Evolutionary conservation across 2,888 invertebrate species (phyloP).

Genomic region (Eutolmus rufibarbis): DNA sequence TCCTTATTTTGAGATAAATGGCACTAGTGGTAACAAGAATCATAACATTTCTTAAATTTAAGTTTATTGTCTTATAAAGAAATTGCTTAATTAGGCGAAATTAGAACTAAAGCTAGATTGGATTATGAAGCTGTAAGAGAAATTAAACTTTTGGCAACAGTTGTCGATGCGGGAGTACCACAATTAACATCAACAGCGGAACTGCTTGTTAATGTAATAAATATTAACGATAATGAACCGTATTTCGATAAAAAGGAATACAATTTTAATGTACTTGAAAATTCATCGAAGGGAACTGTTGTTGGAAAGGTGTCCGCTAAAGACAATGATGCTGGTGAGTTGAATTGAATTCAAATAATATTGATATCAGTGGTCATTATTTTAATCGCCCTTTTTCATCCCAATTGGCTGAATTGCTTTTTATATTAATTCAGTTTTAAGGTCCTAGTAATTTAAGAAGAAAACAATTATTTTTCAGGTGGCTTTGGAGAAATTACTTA

Average conservation of each 20-base stretch:
- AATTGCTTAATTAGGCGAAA: conserved; percentile 67
- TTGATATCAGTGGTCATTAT: not conserved
- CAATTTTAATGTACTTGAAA: conserved; percentile 77
- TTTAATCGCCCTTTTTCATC: not conserved
- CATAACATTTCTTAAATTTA: not conserved
- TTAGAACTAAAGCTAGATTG: conserved; percentile 77
- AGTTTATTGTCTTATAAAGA: not conserved
- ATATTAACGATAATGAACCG: conserved; percentile 89
- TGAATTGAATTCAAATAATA: not conserved
- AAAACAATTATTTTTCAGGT: conserved; percentile 58
- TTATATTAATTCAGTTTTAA: no score
- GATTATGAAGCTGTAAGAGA: conserved; percentile 83
- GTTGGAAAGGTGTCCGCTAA: conserved; percentile 77
- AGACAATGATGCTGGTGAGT: conserved; percentile 78
- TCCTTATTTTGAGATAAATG: conserved; percentile 81
- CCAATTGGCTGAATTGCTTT: no score
- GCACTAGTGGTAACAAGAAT: conserved; percentile 71
- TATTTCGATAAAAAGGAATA: conserved; percentile 74
- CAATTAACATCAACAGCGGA: conserved; percentile 79
- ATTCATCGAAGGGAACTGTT: conserved; percentile 75
- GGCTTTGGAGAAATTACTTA: conserved; percentile 81
- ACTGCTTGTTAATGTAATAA: conserved; percentile 78
- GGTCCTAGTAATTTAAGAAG: not conserved
- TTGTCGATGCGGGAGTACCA: conserved; percentile 87
- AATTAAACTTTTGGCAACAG: conserved; percentile 80